These are phyloP conservation scores for Saguinus midas DNA, from an alignment of 2,113 vertebrate genomes.

Conservation along the genomic window DNA sequence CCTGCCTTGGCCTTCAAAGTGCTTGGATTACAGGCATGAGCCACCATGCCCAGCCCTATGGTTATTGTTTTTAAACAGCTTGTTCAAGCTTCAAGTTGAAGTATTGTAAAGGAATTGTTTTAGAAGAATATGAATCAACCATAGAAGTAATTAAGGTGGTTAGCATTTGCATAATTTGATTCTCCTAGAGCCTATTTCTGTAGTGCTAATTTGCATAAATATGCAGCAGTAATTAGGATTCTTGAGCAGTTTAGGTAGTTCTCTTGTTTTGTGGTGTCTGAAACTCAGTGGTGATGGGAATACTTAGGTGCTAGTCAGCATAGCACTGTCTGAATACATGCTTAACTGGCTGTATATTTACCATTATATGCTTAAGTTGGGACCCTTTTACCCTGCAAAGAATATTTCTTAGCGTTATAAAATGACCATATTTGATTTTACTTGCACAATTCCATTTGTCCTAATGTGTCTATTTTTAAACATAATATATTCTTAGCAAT, in stretches of 20 bases:
- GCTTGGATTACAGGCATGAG: no score
- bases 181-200: background rate
- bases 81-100: background rate
- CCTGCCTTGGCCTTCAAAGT: no score
- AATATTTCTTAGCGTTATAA: slow-evolving; percentile 11
- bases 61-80: background rate
- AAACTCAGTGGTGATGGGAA: background rate
- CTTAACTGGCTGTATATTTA: background rate
- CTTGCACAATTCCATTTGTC: background rate
- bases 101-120: background rate
- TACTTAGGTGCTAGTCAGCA: background rate
- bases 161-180: background rate
- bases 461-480: background rate
- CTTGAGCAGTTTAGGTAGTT: background rate
- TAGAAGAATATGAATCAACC: background rate
- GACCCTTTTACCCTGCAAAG: background rate
- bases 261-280: background rate
- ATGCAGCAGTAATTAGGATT: background rate
- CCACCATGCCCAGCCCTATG: no score
- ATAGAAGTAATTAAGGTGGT: background rate
- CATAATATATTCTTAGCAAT: background rate
- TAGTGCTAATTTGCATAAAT: background rate
- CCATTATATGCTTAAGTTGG: background rate
- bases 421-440: background rate
- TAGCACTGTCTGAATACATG: background rate